Evolutionary conservation across 1,140 invertebrate species (phyloP), one percentile per base, ranked within the genome.

Genomic region (Aphis gossypii): DNA sequence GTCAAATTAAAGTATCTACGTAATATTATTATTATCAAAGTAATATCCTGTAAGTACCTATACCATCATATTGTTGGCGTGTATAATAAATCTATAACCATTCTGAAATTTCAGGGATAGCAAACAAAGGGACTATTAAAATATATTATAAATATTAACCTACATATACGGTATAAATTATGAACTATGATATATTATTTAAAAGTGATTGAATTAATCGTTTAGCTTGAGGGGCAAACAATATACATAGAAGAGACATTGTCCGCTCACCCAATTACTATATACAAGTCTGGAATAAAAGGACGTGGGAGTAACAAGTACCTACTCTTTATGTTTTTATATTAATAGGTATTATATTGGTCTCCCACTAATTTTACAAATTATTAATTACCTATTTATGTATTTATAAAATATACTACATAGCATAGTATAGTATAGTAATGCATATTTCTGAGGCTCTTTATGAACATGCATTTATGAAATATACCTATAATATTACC

Each of bases 291-390:
- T 90, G 23, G 8, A 23, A 38, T 90, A 38, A 23, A 90, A 60
- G 35, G 38, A 90, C 51, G 51, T 90, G 88, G 88, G 54, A 90
- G 51, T 30, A 90, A 90, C 88, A 25, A 90, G n/a, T 89, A 89
- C 87, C 48, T 54, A 46, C 87, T n/a, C 41, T 86, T 83, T 41
- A 44, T 41, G 8, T 54, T 89, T 88, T 86, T n/a, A 87, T 87
- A 20, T 51, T 46, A 89, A 23, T 54, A 44, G 38, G 38, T 25
- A 35, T 82, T 87, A 30, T 48, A 87, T 51, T 87, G 93, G 30
- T 48, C 88, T 35, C 60, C 87, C 25, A 82, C 90, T 44, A 60
- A n/a, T 44, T 46, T 30, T 46, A 92, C 1, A 76, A 92, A 92
- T 92, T 41, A 38, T 20, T 83, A 83, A 83, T 83, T 87, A 87